phyloP scores from a whole-genome alignment of 2,113 vertebrate genomes.

The Dissostichus mawsoni region DNA sequence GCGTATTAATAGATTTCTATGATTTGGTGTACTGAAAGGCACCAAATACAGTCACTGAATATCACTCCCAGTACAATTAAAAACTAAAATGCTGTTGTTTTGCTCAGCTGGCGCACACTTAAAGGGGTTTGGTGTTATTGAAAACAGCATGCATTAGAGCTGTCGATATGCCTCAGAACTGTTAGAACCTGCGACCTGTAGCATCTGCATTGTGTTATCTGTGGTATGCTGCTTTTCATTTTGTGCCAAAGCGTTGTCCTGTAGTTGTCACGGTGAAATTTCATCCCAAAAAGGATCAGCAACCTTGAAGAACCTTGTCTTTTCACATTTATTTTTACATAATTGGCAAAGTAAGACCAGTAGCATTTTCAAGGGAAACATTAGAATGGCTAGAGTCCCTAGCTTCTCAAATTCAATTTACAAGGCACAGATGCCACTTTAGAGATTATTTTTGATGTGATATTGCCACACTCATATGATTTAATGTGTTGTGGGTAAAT shows the following conservation, averaged over 20 bases:
- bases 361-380: neutral
- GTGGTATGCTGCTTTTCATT: neutral
- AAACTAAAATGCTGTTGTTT: neutral
- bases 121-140: neutral
- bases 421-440: no score
- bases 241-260: neutral
- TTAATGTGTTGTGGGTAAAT: neutral
- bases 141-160: neutral
- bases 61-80: neutral
- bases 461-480: neutral
- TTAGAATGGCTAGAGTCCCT: neutral
- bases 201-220: neutral
- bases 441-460: neutral
- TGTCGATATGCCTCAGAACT: neutral
- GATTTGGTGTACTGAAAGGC: neutral
- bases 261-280: neutral
- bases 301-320: neutral
- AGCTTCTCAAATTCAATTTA: neutral
- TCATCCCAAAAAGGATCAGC: neutral
- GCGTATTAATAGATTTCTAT: neutral
- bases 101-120: neutral
- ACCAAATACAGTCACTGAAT: no score
- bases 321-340: neutral
- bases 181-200: neutral
- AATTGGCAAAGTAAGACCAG: neutral